Evolutionary conservation across 2,797 vertebrate species (phyloP).

Genomic region (Centroberyx gerrardi): DNA sequence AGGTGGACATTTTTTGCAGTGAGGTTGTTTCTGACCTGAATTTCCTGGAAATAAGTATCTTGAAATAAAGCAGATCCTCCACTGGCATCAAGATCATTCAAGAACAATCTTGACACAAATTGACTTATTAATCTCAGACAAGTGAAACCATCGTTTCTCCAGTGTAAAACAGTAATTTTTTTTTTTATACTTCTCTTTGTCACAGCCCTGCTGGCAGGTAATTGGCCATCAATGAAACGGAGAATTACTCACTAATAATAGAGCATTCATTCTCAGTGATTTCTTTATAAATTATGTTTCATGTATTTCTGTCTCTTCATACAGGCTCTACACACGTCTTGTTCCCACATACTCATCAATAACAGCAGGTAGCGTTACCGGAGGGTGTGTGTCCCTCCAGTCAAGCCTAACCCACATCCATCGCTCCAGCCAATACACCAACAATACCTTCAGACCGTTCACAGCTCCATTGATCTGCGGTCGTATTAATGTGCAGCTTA

Average conservation of each 20-base stretch:
- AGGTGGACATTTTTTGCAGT: neutral
- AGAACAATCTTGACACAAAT: no score
- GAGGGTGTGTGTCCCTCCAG: constrained; percentile 26
- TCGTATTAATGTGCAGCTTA: constrained; percentile 79
- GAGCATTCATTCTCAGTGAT: neutral
- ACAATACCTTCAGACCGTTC: constrained; percentile 73
- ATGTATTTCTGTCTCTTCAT: neutral
- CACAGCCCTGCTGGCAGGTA: neutral
- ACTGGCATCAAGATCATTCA: no score
- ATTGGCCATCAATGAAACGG: neutral
- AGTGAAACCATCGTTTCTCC: no score
- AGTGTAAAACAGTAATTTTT: no score
- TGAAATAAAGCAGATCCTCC: no score
- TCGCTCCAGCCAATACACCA: constrained; percentile 67
- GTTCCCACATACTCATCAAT: constrained; percentile 6
- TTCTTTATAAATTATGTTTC: neutral
- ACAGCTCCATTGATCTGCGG: constrained; percentile 84
- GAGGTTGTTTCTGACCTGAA: neutral
- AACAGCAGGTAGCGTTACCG: constrained; percentile 5
- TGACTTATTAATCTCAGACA: no score
- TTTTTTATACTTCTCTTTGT: neutral
- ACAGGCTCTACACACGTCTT: neutral
- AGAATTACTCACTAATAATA: neutral
- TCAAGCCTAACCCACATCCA: constrained; percentile 40
- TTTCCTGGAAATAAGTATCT: neutral